Evolutionary conservation across 92 coral and sea anemone species (phyloP), one percentile per base, ranked within the genome.

Genomic region (Bergia puertoricense): DNA sequence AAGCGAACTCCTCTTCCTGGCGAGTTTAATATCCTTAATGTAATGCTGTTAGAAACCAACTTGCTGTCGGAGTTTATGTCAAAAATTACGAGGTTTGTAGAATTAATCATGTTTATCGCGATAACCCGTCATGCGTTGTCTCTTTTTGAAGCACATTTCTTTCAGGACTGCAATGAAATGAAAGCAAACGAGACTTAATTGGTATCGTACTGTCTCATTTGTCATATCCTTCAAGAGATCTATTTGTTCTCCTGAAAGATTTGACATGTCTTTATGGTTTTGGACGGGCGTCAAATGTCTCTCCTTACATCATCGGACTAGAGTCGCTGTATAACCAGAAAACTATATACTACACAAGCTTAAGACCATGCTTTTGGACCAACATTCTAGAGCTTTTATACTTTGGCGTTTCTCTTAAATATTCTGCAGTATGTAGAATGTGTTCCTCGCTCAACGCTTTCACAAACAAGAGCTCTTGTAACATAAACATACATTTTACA

Each of bases 211-310:
- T 84, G 87, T 79, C 82, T 79, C 82, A 79, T 79, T 79, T 79
- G 82, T 84, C 87, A 84, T 69, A 41, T 50, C 67, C 66, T 84
- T 84, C 87, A 84, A 84, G 87, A 71, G 87, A 71, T 84, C 79
- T 84, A 84, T 84, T 84, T 84, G 87, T 74, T 84, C 87, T 84
- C 46, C 77, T 84, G 75, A 84, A 84, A 84, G 79, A 39, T 72
- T 71, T 84, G 87, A 84, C 87, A 84, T 84, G 79, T 84, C 79
- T 72, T 72, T 84, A 84, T 84, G 87, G 87, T 72, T 84, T 84
- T 84, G 87, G 77, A 84, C 87, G 39, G 46, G 87, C 79, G 69
- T 84, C 87, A 84, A 46, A 84, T 71, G 77, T 72, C 87, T 84
- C 67, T 44, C 67, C 66, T 71, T 84, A 44, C 66, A 82, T 41